Evolutionary conservation across 2,113 vertebrate genomes (phyloP).

Genomic region (Gadus macrocephalus): DNA sequence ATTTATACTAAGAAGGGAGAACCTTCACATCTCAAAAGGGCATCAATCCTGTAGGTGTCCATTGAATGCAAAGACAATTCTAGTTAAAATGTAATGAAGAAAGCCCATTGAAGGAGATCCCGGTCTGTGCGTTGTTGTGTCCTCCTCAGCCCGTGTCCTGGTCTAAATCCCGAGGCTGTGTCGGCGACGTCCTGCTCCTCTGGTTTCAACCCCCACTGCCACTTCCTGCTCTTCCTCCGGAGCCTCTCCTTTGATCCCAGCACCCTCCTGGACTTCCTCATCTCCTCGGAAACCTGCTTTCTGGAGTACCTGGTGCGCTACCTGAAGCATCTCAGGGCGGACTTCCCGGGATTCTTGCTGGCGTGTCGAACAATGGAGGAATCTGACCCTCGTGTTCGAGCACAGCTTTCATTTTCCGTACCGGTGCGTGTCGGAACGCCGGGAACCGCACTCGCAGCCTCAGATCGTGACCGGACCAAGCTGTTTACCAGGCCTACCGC

Average conservation of each 20-base stretch:
- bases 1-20: too few relatives aligned
- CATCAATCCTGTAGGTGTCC: too few relatives aligned
- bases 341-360: constrained; percentile 72
- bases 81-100: too few relatives aligned
- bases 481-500: background rate
- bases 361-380: constrained; percentile 62
- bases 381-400: background rate
- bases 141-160: constrained; percentile 36
- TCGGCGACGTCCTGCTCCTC: constrained; percentile 37
- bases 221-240: constrained; percentile 81
- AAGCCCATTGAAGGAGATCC: background rate
- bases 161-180: background rate
- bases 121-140: background rate
- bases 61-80: too few relatives aligned
- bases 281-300: constrained; percentile 93
- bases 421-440: background rate
- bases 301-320: constrained; percentile 90
- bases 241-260: constrained; percentile 83
- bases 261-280: constrained; percentile 90
- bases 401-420: background rate
- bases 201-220: constrained; percentile 88
- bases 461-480: background rate
- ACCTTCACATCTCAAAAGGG: too few relatives aligned
- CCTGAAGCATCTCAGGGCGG: constrained; percentile 78
- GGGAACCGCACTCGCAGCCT: background rate